phyloP scores from a whole-genome alignment of 1,140 invertebrate species.

The Cydia fagiglandana region DNA sequence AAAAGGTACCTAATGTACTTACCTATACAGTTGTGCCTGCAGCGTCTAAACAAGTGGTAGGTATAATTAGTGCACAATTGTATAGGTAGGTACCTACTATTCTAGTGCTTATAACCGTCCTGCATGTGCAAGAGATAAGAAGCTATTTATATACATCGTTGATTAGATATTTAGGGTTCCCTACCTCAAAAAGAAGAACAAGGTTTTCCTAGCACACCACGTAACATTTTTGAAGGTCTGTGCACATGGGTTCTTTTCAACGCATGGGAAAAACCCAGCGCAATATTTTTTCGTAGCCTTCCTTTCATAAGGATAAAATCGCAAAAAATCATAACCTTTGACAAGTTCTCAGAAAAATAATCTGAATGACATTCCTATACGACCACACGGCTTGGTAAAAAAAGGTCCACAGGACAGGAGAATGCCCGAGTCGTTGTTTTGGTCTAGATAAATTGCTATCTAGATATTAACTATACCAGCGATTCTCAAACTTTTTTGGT shows the following conservation, averaged over 20 bases:
- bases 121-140: background rate
- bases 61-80: background rate
- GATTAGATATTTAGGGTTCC: background rate
- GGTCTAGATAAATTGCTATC: too few relatives aligned
- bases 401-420: background rate
- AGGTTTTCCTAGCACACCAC: background rate
- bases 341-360: background rate
- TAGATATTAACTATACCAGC: too few relatives aligned
- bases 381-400: background rate
- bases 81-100: too few relatives aligned
- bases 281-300: background rate
- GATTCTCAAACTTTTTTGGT: too few relatives aligned
- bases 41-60: background rate
- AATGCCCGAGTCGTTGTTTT: too few relatives aligned
- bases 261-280: background rate
- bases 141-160: background rate
- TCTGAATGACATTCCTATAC: background rate
- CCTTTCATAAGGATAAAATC: background rate
- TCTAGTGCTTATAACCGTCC: background rate
- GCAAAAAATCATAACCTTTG: background rate
- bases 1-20: too few relatives aligned
- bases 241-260: background rate
- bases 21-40: too few relatives aligned
- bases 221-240: background rate
- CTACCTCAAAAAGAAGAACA: background rate